A percentile compares a stretch with the other conserved stretches of the same genome.
Conservation (phyloP, 2,113 vertebrate genomes). For the Misgurnus mizolepis region DNA sequence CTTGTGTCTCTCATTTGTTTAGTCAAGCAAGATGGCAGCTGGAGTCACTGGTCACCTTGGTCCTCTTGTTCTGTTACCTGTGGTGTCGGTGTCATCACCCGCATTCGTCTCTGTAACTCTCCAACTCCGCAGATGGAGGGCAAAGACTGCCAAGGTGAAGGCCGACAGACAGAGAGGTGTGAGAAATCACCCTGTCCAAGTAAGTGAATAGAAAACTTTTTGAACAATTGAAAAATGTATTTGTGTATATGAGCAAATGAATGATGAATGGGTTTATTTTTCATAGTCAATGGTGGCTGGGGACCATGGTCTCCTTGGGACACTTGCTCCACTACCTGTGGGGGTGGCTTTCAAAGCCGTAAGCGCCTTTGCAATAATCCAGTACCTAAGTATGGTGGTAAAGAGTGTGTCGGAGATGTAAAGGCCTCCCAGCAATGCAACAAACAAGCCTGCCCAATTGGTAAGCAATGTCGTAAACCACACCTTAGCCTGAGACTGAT, state of each 20-base stretch:
- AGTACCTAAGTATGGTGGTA: slow-evolving; percentile 86
- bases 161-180: slow-evolving; percentile 90
- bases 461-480: slow-evolving; percentile 57
- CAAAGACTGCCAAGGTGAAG: slow-evolving; percentile 88
- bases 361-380: slow-evolving; percentile 94
- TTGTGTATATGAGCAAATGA: neutral
- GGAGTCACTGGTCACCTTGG: slow-evolving; percentile 99
- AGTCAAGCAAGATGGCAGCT: slow-evolving; percentile 98
- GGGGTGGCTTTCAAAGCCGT: slow-evolving; percentile 86
- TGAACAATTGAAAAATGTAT: neutral
- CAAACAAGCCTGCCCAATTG: slow-evolving; percentile 74
- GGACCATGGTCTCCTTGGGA: slow-evolving; percentile 97
- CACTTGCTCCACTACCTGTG: slow-evolving; percentile 87
- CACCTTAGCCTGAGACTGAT: neutral
- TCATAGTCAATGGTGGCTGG: slow-evolving; percentile 93
- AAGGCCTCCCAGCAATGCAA: slow-evolving; percentile 86
- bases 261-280: slow-evolving; percentile 4
- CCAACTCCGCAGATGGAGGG: slow-evolving; percentile 95
- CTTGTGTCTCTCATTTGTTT: slow-evolving; percentile 40
- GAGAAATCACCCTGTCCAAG: slow-evolving; percentile 89
- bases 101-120: slow-evolving; percentile 98
- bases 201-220: slow-evolving; percentile 70
- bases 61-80: slow-evolving; percentile 97
- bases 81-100: slow-evolving; percentile 89
- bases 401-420: slow-evolving; percentile 86